Percentiles rank a stretch among this genome's conserved stretches.
These are phyloP conservation scores for Mormyrus proboscirostris DNA, from an alignment of 2,797 vertebrate species.

Conservation along the genomic window DNA sequence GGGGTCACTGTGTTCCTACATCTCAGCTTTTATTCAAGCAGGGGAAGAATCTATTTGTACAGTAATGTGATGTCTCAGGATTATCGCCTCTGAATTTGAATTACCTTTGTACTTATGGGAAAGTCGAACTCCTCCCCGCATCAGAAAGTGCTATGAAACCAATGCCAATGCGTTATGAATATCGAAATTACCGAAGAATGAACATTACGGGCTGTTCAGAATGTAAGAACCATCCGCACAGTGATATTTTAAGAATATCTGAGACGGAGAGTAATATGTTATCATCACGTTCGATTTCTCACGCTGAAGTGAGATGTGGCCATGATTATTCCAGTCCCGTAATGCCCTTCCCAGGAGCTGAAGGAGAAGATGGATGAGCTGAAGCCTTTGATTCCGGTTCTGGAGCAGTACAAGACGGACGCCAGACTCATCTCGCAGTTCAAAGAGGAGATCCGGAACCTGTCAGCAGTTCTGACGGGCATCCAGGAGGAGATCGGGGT, in stretches of 20 bases:
- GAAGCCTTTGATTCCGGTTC: conserved; percentile 87
- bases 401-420: conserved; percentile 98
- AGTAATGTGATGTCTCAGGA: background rate
- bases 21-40: background rate
- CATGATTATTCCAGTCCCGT: background rate
- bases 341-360: conserved; percentile 69
- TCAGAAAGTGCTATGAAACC: background rate
- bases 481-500: conserved; percentile 96
- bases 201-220: too few relatives aligned
- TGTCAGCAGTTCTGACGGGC: conserved; percentile 78
- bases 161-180: background rate
- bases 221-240: background rate
- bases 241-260: background rate
- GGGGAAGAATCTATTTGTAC: background rate
- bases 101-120: background rate
- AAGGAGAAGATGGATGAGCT: conserved; percentile 97
- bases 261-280: background rate
- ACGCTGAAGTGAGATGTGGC: background rate
- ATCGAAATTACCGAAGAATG: conserved; percentile 6
- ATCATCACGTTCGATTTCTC: background rate
- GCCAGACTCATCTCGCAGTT: conserved; percentile 89
- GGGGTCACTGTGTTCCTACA: background rate
- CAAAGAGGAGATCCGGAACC: conserved; percentile 94
- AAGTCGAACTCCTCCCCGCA: background rate
- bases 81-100: background rate